A percentile compares a stretch with the other conserved stretches of the same genome.
Conservation (phyloP, 2,888 invertebrate genomes). For the Imbricaverruca yamaguchii region DNA sequence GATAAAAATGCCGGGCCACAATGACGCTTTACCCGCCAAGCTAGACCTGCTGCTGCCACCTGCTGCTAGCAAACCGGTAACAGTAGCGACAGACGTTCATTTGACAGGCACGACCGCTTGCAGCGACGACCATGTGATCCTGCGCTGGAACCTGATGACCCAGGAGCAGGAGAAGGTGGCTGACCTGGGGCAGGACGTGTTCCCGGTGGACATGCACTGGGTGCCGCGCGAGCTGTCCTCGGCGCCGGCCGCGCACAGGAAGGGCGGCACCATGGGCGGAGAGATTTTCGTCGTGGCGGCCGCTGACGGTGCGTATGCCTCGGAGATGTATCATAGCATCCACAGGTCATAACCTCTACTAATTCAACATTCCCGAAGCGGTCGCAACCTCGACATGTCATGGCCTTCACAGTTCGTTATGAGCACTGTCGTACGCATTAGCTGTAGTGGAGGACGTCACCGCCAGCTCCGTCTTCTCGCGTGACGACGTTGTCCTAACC, state of each 20-base stretch:
- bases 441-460: no score
- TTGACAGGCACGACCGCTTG: conserved; percentile 30
- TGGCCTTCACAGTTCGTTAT: no score
- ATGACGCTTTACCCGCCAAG: no score
- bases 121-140: conserved; percentile 86
- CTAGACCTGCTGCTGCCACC: neutral
- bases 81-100: no score
- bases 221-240: conserved; percentile 48
- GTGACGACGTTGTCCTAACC: no score
- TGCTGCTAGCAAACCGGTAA: neutral
- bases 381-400: no score
- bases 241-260: conserved; percentile 43
- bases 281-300: conserved; percentile 79
- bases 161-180: conserved; percentile 67
- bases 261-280: conserved; percentile 44
- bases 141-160: conserved; percentile 78
- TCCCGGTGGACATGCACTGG: conserved; percentile 85
- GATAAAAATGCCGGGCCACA: no score
- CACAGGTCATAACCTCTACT: no score
- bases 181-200: conserved; percentile 72
- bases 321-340: neutral
- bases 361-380: no score
- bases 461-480: no score
- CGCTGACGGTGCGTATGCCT: conserved; percentile 63
- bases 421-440: no score